phyloP scores from a whole-genome alignment of 2,888 invertebrate species.

The Oxyteleia sp. region DNA sequence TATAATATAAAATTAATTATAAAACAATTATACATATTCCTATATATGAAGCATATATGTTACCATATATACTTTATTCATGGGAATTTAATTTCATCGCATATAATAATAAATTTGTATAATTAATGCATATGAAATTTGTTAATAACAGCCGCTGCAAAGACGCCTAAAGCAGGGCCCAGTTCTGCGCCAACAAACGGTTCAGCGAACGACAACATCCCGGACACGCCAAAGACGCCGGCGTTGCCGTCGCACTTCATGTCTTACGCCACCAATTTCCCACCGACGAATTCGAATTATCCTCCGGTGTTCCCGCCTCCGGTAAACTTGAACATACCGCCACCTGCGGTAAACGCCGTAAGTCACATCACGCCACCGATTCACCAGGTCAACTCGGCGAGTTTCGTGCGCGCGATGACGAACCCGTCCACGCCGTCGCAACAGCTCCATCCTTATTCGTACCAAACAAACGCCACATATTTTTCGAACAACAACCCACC shows the following conservation, averaged over 20 bases:
- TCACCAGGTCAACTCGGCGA: conserved; percentile 42
- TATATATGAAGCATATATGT: too few relatives aligned
- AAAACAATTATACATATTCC: too few relatives aligned
- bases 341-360: conserved; percentile 84
- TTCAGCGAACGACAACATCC: conserved; percentile 80
- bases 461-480: conserved; percentile 84
- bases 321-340: conserved; percentile 84
- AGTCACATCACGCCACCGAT: conserved; percentile 80
- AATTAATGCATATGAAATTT: too few relatives aligned
- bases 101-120: too few relatives aligned
- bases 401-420: conserved; percentile 42
- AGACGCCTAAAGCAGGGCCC: conserved; percentile 82
- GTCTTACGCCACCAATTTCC: conserved; percentile 82
- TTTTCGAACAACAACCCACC: conserved; percentile 80
- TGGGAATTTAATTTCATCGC: too few relatives aligned
- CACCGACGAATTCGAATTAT: conserved; percentile 80
- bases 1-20: too few relatives aligned
- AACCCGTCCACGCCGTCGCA: conserved; percentile 50
- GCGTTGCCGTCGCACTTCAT: conserved; percentile 83
- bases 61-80: too few relatives aligned
- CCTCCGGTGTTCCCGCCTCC: conserved; percentile 86
- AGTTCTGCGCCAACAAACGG: conserved; percentile 82
- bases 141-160: conserved; percentile 77
- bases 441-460: conserved; percentile 80
- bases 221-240: conserved; percentile 82